phyloP scores from a whole-genome alignment of 2,888 invertebrate species.

The Amorpha juglandis region DNA sequence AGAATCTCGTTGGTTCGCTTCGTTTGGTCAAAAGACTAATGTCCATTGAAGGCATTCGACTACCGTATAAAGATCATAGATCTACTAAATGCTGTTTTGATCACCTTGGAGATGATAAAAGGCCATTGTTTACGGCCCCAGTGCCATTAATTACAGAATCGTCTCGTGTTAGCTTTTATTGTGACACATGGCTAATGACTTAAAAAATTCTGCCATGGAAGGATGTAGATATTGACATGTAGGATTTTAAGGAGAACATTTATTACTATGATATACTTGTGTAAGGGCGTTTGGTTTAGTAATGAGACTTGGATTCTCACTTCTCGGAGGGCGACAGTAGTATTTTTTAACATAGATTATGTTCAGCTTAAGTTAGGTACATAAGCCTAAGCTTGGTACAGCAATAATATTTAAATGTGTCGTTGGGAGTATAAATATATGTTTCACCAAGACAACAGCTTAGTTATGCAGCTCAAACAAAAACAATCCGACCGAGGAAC shows the following conservation, averaged over 20 bases:
- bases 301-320: neutral
- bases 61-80: neutral
- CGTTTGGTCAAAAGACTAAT: too few relatives aligned
- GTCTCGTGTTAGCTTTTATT: neutral
- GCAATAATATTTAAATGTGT: too few relatives aligned
- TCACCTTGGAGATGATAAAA: neutral
- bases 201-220: constrained; percentile 11
- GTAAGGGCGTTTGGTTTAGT: too few relatives aligned
- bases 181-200: neutral
- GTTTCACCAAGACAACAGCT: too few relatives aligned
- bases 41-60: neutral
- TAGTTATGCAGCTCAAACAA: too few relatives aligned
- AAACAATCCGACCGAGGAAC: too few relatives aligned
- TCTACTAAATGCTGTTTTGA: neutral
- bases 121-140: neutral
- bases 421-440: too few relatives aligned
- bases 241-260: constrained; percentile 6
- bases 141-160: neutral
- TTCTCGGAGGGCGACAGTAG: neutral
- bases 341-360: too few relatives aligned
- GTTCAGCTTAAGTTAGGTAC: too few relatives aligned
- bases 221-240: neutral
- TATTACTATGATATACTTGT: neutral
- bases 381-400: too few relatives aligned
- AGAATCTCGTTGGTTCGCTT: too few relatives aligned